phyloP scores from a whole-genome alignment of 1,140 invertebrate species.

The Ceratina japonica region DNA sequence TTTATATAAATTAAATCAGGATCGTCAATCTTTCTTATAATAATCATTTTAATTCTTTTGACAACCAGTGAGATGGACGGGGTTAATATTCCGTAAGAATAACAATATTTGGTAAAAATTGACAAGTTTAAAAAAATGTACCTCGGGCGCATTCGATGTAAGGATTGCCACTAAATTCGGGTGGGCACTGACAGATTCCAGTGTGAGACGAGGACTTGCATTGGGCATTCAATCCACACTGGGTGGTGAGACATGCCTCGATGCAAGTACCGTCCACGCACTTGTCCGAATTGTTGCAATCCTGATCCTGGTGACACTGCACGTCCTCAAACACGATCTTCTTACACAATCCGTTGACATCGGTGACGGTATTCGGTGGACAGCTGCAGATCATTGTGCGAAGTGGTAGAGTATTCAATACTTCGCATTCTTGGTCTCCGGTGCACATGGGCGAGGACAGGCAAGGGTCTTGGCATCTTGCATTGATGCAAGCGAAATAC shows the following conservation, averaged over 20 bases:
- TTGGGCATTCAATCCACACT: constrained; percentile 91
- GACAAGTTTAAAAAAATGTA: constrained; percentile 67
- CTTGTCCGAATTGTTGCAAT: constrained; percentile 86
- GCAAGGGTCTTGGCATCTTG: constrained; percentile 88
- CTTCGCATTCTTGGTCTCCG: constrained; percentile 87
- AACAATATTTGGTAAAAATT: background rate
- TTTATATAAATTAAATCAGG: too few relatives aligned
- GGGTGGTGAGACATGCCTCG: constrained; percentile 87
- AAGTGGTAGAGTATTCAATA: constrained; percentile 88
- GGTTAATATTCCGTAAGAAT: too few relatives aligned
- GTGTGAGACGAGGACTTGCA: constrained; percentile 88
- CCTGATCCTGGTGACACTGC: constrained; percentile 85
- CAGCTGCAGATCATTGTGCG: constrained; percentile 91
- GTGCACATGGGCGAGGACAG: constrained; percentile 84
- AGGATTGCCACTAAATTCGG: constrained; percentile 90
- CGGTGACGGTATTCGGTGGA: constrained; percentile 85
- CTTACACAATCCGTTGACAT: constrained; percentile 83
- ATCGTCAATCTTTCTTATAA: too few relatives aligned
- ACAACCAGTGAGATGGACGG: too few relatives aligned
- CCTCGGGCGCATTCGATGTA: constrained; percentile 87
- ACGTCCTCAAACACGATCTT: constrained; percentile 74
- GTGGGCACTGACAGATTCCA: constrained; percentile 88
- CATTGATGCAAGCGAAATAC: constrained; percentile 87
- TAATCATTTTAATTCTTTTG: too few relatives aligned
- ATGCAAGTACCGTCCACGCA: constrained; percentile 88